A percentile compares a stretch with the other conserved stretches of the same genome.
These are phyloP conservation scores for Drosophila baimaii DNA, from an alignment of 1,140 invertebrate species.

Conservation along the genomic window DNA sequence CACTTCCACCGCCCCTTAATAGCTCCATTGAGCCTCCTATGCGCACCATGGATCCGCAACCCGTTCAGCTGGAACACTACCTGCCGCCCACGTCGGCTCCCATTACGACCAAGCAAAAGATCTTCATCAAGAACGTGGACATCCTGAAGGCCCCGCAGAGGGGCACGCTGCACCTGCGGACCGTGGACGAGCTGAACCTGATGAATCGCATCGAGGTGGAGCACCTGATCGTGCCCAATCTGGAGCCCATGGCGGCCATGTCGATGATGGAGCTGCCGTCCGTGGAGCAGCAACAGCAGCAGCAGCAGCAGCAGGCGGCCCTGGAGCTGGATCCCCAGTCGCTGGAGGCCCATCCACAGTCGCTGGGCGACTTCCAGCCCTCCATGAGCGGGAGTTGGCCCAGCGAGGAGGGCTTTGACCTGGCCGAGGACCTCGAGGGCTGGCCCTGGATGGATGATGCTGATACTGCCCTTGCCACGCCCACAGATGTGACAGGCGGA, in stretches of 20 bases:
- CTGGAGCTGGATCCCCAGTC: constrained; percentile 42
- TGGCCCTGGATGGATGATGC: constrained; percentile 72
- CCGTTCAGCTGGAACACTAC: constrained; percentile 51
- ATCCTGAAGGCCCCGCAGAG: constrained; percentile 75
- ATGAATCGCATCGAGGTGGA: constrained; percentile 83
- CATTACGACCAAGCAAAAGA: constrained; percentile 65
- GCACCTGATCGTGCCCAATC: constrained; percentile 85
- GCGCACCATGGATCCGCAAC: constrained; percentile 21
- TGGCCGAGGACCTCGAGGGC: constrained; percentile 67
- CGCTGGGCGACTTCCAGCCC: constrained; percentile 63
- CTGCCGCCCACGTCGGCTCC: constrained; percentile 26
- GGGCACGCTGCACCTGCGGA: constrained; percentile 77
- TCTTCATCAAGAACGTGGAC: constrained; percentile 82
- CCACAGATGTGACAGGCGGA: constrained; percentile 2
- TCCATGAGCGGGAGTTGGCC: constrained; percentile 56
- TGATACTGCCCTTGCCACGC: constrained; percentile 2
- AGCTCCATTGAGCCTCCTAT: constrained; percentile 12
- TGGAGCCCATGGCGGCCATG: constrained; percentile 88
- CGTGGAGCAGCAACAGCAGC: constrained; percentile 18
- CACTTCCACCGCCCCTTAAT: constrained; percentile 1
- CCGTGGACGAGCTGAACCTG: constrained; percentile 81
- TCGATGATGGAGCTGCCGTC: constrained; percentile 86
- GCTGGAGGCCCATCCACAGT: constrained; percentile 9
- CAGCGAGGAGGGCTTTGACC: constrained; percentile 66
- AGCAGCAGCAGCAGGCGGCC: constrained; percentile 13